phyloP scores from a whole-genome alignment of 2,888 invertebrate genomes.

The Diloba caeruleocephala region DNA sequence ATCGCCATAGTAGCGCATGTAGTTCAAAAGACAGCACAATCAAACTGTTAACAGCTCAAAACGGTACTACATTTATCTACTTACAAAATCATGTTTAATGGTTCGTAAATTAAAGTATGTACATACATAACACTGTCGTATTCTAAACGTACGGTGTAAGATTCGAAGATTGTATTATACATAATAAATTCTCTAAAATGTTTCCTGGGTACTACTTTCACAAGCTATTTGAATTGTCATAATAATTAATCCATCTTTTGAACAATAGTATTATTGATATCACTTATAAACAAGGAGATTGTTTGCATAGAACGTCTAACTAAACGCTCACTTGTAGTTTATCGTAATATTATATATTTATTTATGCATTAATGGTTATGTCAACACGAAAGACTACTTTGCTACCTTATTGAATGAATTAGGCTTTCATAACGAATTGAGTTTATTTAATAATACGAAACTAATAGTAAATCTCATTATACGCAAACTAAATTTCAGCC shows the following conservation, averaged over 20 bases:
- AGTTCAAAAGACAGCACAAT: conserved; percentile 30
- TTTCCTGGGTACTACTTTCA: conserved; percentile 49
- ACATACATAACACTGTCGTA: not conserved
- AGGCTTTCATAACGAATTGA: conserved; percentile 5
- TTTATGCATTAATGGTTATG: conserved; percentile 10
- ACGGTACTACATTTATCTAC: not conserved
- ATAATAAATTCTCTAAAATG: conserved; percentile 11
- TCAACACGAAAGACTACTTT: not conserved
- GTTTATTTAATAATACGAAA: conserved; percentile 13
- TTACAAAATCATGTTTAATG: too few relatives aligned
- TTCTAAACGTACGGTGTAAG: not conserved
- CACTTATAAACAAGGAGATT: conserved; percentile 66
- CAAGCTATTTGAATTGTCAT: conserved; percentile 52
- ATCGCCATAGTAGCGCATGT: conserved; percentile 46
- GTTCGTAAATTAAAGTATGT: too few relatives aligned
- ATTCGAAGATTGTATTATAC: not conserved
- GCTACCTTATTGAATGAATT: not conserved
- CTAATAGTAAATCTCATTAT: conserved; percentile 24
- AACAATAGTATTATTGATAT: conserved; percentile 65
- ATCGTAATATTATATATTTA: conserved; percentile 34
- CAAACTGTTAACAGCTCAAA: conserved; percentile 13
- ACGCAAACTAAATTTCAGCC: conserved; percentile 11
- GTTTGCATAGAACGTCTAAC: conserved; percentile 46
- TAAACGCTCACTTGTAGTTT: conserved; percentile 39
- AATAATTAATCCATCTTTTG: conserved; percentile 55